Percentiles rank a stretch among this genome's conserved stretches.
phyloP scores from a whole-genome alignment of 1,140 invertebrate species.

The Drosophila baimaii region DNA sequence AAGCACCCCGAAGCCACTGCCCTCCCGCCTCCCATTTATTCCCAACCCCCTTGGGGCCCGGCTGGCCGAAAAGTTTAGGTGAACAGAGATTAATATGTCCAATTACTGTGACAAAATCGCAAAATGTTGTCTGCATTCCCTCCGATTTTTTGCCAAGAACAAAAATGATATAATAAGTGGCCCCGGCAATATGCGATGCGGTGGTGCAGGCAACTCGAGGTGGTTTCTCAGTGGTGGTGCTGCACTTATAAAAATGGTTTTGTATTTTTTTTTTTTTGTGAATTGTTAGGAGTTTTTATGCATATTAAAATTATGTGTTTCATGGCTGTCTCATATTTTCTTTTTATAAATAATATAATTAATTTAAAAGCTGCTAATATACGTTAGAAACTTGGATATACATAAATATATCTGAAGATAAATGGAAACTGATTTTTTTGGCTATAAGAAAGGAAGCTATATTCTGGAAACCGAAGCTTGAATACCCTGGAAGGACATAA shows the following conservation, averaged over 20 bases:
- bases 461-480: no score
- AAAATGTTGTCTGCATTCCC: constrained; percentile 80
- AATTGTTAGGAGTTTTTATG: no score
- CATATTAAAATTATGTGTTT: no score
- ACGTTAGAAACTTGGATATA: no score
- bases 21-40: constrained; percentile 18
- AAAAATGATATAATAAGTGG: constrained; percentile 80
- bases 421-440: no score
- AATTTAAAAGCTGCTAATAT: background rate
- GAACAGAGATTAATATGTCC: constrained; percentile 84
- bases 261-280: no score
- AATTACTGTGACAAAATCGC: constrained; percentile 84
- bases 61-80: constrained; percentile 55
- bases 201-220: constrained; percentile 29
- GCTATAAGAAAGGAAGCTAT: no score
- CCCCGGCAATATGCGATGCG: constrained; percentile 42
- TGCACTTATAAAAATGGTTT: constrained; percentile 1
- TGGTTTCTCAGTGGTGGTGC: constrained; percentile 13
- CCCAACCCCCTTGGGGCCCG: constrained; percentile 25
- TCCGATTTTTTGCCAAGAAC: constrained; percentile 44
- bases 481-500: no score
- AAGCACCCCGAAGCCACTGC: constrained; percentile 21
- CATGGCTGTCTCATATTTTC: no score
- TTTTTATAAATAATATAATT: no score
- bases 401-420: no score